Evolutionary conservation across 2,113 vertebrate species (phyloP), one percentile per base, ranked within the genome.

Genomic region (Carassius gibelio): DNA sequence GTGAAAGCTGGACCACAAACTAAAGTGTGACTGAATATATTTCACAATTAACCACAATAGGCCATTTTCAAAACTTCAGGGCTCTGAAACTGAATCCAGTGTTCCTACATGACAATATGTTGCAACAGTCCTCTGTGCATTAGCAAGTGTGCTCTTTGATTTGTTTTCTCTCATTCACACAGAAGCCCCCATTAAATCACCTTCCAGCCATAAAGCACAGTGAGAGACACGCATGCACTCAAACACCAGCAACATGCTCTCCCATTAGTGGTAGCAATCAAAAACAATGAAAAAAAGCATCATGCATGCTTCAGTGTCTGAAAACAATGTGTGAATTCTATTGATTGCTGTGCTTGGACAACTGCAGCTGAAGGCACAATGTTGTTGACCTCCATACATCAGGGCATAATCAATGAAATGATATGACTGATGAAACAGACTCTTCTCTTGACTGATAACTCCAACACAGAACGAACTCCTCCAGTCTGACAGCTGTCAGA

Each of bases 401-500:
- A 26, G 42, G 84, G 68, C 82, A 83, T 36, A 83, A 88, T 88
- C 87, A 82, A 89, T 89, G 68, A 68, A 59, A 85, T 81, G 38
- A 83, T 87, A 75, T 86, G 81, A 85, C 82, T 85, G 86, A 87
- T 87, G 86, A 86, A 86, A 69, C 64, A 19, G 72, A 86, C 50
- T 78, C 72, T 75, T 86, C 87, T 68, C 75, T 72, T 88, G 74
- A 87, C 42, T 82, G 76, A 88, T 86, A 72, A 71, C 55, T 62
- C 72, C 57, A 42, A 76, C 68, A 61, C 52, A 79, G 61, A 38
- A 23, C 14, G 6, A 61, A 77, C 34, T 79, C 72, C 52, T 84
- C 75, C 50, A 79, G 64, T 68, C 68, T 75, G 71, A 45, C 83
- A 85, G 78, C 72, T 87, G 88, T 85, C 64, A 23, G 7, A 86